These are phyloP conservation scores for Echiichthys vipera DNA, from an alignment of 2,797 vertebrate species.

Conservation along the genomic window DNA sequence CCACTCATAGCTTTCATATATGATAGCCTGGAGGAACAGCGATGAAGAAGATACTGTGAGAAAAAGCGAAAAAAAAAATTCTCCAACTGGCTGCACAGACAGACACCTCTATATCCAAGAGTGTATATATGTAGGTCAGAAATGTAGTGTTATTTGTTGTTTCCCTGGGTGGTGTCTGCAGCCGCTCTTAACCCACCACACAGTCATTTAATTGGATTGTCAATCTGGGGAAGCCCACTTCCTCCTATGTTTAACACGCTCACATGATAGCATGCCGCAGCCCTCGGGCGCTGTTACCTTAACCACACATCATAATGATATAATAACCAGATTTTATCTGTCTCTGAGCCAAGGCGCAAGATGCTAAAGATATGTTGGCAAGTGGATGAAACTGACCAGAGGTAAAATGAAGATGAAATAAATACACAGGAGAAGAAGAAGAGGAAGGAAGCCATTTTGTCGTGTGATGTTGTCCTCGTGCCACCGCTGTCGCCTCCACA, in stretches of 20 bases:
- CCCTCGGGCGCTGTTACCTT: constrained; percentile 63
- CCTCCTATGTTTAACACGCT: constrained; percentile 61
- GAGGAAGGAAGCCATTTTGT: constrained; percentile 48
- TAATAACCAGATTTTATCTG: constrained; percentile 66
- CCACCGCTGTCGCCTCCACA: not conserved
- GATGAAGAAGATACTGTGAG: constrained; percentile 37
- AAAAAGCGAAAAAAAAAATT: too few species aligned
- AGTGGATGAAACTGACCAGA: constrained; percentile 32
- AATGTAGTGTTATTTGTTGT: constrained; percentile 47
- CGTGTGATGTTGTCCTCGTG: constrained; percentile 15
- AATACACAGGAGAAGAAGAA: constrained; percentile 14
- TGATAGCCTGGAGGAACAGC: constrained; percentile 13
- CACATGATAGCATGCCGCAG: constrained; percentile 45
- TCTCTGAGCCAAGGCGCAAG: constrained; percentile 37
- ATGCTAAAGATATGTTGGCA: constrained; percentile 49
- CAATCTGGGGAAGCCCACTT: constrained; percentile 72
- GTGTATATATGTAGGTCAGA: constrained; percentile 29
- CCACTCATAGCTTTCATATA: constrained; percentile 39
- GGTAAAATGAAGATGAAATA: constrained; percentile 32
- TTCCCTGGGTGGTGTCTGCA: constrained; percentile 62
- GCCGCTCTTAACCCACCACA: constrained; percentile 63
- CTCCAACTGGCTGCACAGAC: constrained; percentile 16
- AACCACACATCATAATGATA: constrained; percentile 70
- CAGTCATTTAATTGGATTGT: constrained; percentile 81
- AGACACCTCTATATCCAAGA: constrained; percentile 21